Conservation (phyloP, 2,888 invertebrate genomes). For the Cerceris rybyensis region DNA sequence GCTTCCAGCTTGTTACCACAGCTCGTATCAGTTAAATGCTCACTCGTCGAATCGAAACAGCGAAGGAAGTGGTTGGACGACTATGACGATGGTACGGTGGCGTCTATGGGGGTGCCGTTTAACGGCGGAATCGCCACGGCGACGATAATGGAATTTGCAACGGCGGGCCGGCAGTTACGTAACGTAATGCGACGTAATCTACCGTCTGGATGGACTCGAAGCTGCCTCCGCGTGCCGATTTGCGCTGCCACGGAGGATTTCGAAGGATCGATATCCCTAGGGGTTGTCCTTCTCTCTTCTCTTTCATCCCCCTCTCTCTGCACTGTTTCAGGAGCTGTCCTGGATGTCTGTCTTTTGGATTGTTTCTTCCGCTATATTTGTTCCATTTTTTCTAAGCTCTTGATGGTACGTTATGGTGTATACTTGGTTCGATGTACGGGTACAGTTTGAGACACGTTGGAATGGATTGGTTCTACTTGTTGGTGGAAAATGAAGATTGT, state of each 20-base stretch:
- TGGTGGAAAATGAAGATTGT: no score
- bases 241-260: slow-evolving; percentile 40
- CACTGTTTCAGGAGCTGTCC: slow-evolving; percentile 10
- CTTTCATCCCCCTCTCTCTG: slow-evolving; percentile 12
- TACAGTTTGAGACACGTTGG: no score
- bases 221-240: slow-evolving; percentile 47
- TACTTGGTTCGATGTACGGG: no score
- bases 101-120: slow-evolving; percentile 24
- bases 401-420: not conserved
- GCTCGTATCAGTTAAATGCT: slow-evolving; percentile 26
- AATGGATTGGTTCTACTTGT: no score
- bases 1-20: not conserved
- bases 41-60: not conserved
- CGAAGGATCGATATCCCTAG: slow-evolving; percentile 60
- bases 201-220: slow-evolving; percentile 38
- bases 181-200: slow-evolving; percentile 50
- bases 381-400: not conserved
- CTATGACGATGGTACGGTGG: not conserved
- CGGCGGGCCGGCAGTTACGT: slow-evolving; percentile 13
- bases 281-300: slow-evolving; percentile 17
- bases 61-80: no score
- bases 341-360: not conserved
- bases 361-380: slow-evolving; percentile 3
- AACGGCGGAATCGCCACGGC: slow-evolving; percentile 18
- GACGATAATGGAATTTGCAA: slow-evolving; percentile 53